These are phyloP conservation scores for Drosophila navojoa DNA, from an alignment of 1,140 invertebrate genomes.

Conservation along the genomic window DNA sequence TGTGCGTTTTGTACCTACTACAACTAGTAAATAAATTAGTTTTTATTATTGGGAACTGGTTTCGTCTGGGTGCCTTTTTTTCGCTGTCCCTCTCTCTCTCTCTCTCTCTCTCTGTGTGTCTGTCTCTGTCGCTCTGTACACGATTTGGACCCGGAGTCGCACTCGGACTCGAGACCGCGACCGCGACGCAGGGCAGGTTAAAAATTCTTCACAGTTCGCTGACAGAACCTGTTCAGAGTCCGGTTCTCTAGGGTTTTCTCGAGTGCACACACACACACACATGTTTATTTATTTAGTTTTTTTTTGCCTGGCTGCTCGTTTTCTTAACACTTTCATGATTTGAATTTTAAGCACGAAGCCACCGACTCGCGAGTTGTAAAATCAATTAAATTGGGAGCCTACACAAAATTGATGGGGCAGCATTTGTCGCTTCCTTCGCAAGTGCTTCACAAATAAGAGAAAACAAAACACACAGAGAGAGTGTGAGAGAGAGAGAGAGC, in stretches of 20 bases:
- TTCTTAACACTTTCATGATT: constrained; percentile 78
- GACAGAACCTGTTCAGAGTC: constrained; percentile 73
- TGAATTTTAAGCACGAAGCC: constrained; percentile 53
- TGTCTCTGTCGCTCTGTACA: constrained; percentile 8
- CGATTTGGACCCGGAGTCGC: constrained; percentile 24
- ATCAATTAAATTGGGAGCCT: constrained; percentile 71
- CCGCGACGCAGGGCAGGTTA: constrained; percentile 55
- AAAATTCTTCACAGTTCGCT: constrained; percentile 78
- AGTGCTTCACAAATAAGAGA: constrained; percentile 53
- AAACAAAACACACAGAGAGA: too few relatives aligned
- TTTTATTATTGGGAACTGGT: constrained; percentile 80
- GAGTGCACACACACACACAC: too few relatives aligned
- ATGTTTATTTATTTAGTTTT: constrained; percentile 4
- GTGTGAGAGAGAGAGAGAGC: constrained; percentile 3
- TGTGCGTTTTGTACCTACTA: constrained; percentile 69
- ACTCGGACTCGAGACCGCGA: constrained; percentile 10
- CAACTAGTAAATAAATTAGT: constrained; percentile 81
- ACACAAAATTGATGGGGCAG: constrained; percentile 40
- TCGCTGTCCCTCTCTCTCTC: neutral
- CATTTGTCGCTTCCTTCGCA: constrained; percentile 26
- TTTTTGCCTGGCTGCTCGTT: constrained; percentile 40
- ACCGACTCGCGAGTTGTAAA: constrained; percentile 39
- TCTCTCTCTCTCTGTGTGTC: constrained; percentile 7
- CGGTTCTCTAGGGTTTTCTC: constrained; percentile 46
- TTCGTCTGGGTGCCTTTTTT: constrained; percentile 39